Evolutionary conservation across 2,797 vertebrate genomes (phyloP).

Genomic region (Hylomyscus alleni): DNA sequence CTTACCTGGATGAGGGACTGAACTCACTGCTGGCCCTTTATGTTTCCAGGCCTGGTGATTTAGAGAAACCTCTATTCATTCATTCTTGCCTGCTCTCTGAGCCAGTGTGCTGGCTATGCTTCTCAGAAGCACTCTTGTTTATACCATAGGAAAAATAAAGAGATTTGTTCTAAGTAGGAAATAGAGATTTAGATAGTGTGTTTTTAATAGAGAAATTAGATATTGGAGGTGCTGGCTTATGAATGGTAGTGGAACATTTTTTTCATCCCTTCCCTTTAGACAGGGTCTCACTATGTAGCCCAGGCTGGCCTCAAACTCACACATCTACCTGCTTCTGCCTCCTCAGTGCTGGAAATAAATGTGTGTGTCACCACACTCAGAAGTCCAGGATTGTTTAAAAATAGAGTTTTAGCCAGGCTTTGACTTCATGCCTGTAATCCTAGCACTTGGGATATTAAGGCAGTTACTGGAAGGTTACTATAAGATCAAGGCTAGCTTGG

Average conservation of each 20-base stretch:
- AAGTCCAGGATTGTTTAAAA: neutral
- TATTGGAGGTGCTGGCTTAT: neutral
- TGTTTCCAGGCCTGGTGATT: neutral
- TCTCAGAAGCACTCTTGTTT: neutral
- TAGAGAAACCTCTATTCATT: neutral
- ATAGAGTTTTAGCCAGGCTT: neutral
- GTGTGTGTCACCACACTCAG: neutral
- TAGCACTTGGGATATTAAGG: neutral
- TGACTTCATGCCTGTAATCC: neutral
- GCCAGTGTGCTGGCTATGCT: neutral
- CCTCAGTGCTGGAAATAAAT: neutral
- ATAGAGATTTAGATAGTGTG: neutral
- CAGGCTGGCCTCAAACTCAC: neutral
- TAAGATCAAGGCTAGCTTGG: neutral
- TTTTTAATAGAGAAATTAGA: slow-evolving; percentile 38
- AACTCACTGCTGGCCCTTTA: no score
- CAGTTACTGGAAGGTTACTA: neutral
- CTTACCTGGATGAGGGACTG: neutral
- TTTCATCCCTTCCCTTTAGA: neutral
- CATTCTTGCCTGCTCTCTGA: neutral
- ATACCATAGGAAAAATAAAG: neutral
- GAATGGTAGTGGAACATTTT: neutral
- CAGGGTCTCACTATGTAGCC: neutral
- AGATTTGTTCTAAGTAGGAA: neutral
- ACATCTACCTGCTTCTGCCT: neutral